Percentiles rank a stretch among this genome's conserved stretches.
Conservation (phyloP, 2,113 vertebrate species). For the Odobenus rosmarus region DNA sequence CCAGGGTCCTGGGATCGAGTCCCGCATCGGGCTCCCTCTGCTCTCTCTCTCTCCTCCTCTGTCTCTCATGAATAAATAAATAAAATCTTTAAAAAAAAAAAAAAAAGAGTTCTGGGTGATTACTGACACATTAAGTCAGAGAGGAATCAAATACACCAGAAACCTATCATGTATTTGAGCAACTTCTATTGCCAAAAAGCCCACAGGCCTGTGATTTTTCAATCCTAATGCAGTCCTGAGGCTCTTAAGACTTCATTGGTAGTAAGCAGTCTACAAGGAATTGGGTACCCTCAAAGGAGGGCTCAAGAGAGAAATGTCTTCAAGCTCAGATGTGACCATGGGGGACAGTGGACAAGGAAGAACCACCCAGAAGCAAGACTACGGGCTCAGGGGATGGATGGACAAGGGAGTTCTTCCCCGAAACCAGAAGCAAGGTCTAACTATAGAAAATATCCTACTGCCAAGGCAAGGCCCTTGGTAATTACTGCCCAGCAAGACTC, state of each 20-base stretch:
- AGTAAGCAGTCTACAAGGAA: not conserved
- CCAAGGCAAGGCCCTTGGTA: not conserved
- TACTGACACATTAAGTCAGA: not conserved
- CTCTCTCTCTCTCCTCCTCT: too few species aligned
- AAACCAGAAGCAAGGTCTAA: not conserved
- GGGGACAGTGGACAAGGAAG: not conserved
- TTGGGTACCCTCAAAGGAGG: not conserved
- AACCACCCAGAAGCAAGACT: not conserved
- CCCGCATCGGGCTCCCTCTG: too few species aligned
- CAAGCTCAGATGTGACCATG: not conserved
- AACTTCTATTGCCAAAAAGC: constrained; percentile 14
- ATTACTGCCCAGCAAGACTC: not conserved
- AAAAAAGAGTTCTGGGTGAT: not conserved
- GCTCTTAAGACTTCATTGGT: not conserved
- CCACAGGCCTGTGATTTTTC: not conserved
- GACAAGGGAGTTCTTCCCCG: not conserved
- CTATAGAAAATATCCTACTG: not conserved
- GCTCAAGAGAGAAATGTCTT: not conserved
- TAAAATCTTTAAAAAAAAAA: too few species aligned
- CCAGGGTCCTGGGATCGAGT: too few species aligned
- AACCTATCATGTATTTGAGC: not conserved
- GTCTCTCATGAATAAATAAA: too few species aligned
- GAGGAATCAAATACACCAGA: constrained; percentile 3
- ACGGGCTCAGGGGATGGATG: not conserved
- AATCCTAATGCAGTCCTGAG: not conserved